phyloP scores from a whole-genome alignment of 1,140 invertebrate genomes.

The Spodoptera frugiperda region DNA sequence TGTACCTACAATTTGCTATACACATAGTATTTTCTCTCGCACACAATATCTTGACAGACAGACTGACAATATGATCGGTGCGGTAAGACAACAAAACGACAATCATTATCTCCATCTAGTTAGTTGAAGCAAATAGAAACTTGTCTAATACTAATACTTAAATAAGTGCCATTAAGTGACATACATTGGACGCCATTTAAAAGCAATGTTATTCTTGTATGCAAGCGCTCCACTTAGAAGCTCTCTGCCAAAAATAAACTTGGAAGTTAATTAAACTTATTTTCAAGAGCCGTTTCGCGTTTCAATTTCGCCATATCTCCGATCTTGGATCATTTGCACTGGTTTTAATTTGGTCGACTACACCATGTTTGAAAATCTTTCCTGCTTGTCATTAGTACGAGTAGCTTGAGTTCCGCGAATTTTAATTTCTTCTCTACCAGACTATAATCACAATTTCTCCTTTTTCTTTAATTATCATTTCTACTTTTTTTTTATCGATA shows the following conservation, averaged over 20 bases:
- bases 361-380: neutral
- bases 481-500: too few relatives aligned
- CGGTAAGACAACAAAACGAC: neutral
- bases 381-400: too few relatives aligned
- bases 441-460: too few relatives aligned
- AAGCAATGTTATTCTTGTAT: neutral
- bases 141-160: too few relatives aligned
- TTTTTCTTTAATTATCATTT: too few relatives aligned
- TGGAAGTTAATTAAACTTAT: constrained; percentile 1
- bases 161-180: neutral
- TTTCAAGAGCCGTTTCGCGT: neutral
- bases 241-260: neutral
- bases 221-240: neutral
- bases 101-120: neutral
- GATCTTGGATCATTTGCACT: neutral
- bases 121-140: too few relatives aligned
- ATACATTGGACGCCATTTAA: neutral
- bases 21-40: constrained; percentile 5
- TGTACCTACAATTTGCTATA: constrained; percentile 21
- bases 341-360: neutral
- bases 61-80: constrained; percentile 18
- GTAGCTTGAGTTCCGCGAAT: too few relatives aligned
- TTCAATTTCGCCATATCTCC: neutral
- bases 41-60: constrained; percentile 16
- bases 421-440: too few relatives aligned